Conservation (phyloP, 2,113 vertebrate species). For the Eptatretus burgeri region DNA sequence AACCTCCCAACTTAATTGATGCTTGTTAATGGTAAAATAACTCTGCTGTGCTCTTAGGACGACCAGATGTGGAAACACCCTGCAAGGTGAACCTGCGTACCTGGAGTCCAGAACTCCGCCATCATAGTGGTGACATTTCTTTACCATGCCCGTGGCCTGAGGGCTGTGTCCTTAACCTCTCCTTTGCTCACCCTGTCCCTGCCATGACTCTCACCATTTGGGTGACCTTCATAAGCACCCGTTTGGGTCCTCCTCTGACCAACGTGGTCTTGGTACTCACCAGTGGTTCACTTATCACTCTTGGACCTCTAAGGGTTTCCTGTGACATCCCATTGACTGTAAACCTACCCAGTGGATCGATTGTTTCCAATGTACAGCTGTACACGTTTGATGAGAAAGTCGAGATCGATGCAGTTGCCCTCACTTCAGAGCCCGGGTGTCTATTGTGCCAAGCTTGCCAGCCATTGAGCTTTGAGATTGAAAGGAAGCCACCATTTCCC, state of each 20-base stretch:
- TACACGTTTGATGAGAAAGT: constrained; percentile 77
- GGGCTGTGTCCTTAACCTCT: constrained; percentile 75
- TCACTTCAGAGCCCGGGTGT: constrained; percentile 40
- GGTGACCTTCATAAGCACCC: constrained; percentile 65
- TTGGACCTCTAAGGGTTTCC: constrained; percentile 64
- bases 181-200: constrained; percentile 39
- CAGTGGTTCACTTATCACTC: constrained; percentile 41
- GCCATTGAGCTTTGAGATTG: constrained; percentile 41
- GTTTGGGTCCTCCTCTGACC: constrained; percentile 38
- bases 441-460: constrained; percentile 29
- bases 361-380: constrained; percentile 59
- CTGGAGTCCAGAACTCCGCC: constrained; percentile 66
- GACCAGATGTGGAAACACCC: constrained; percentile 73
- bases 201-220: constrained; percentile 65
- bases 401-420: constrained; percentile 67
- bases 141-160: constrained; percentile 40
- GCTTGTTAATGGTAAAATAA: too few species aligned
- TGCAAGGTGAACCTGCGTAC: constrained; percentile 80
- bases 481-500: constrained; percentile 41
- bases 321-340: constrained; percentile 66
- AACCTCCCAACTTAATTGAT: too few species aligned
- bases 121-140: constrained; percentile 31
- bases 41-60: constrained; percentile 23
- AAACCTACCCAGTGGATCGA: constrained; percentile 26
- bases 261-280: constrained; percentile 52